Base-by-base conservation (phyloP, 1,140 invertebrate species). In the Drosophila willistoni region DNA sequence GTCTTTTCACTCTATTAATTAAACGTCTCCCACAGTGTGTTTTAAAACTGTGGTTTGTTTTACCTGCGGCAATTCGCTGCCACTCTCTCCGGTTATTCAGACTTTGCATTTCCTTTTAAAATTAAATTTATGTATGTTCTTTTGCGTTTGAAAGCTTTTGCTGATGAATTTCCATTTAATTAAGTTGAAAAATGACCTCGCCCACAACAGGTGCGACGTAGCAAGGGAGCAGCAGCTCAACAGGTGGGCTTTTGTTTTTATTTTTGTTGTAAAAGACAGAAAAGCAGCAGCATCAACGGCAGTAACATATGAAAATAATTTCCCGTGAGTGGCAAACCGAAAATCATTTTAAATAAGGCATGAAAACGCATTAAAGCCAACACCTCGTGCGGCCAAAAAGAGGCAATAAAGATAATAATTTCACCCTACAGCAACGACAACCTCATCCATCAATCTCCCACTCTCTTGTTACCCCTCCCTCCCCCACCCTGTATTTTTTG, bases 261-360 rank as follows among this genome's bases (percentile, higher is more conserved):
- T 29, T 56, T n/a, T 55, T 41, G 25, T 34, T 7, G 29, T 22
- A 33, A 19, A 12, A 36, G 25, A 6, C 7, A 33, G 7, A 56
- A 34, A 62, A 41, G 36, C 13, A 41, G 13, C 47, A 77, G 29
- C 36, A 39, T 1, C 36, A 39, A 3, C 36, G 68, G 82, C 76
- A 64, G 57, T 61, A 82, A 87, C 87, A 83, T 73, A 77, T 73
- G 79, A 71, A 77, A 79, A 81, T 68, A 79, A 86, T 87, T 87
- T 86, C 72, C 76, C 76, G 79, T 59, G 44, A 51, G 60, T 77
- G 82, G 71, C 54, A 77, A 73, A 71, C 60, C 71, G 76, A 87
- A 87, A 87, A 87, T 87, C 63, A 83, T 87, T 87, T 87, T 87
- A 87, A 87, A 87, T 83, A 89, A 83, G 77, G 83, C 83, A 83